A percentile compares a stretch with the other conserved stretches of the same genome.
Conservation (phyloP, 1,140 invertebrate species). For the Potamilus streckersoni region DNA sequence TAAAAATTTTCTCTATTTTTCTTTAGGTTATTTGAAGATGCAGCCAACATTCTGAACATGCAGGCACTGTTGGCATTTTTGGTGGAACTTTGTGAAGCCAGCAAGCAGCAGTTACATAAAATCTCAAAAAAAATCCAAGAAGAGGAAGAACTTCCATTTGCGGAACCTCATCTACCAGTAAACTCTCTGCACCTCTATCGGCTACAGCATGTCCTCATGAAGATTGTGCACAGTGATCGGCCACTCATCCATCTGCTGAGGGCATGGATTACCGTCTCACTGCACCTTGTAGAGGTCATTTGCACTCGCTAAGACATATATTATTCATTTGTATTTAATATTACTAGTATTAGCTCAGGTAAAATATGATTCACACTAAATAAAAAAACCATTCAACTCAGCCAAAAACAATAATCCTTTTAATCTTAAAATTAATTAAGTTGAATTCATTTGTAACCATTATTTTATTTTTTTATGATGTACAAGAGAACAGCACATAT, state of each 20-base stretch:
- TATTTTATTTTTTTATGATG: background rate
- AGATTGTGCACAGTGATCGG: constrained; percentile 85
- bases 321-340: background rate
- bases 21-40: constrained; percentile 76
- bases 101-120: constrained; percentile 77
- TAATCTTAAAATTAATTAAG: background rate
- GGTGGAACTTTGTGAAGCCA: constrained; percentile 82
- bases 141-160: constrained; percentile 27
- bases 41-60: constrained; percentile 87
- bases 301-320: background rate
- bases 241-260: constrained; percentile 91
- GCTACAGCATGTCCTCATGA: constrained; percentile 87
- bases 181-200: constrained; percentile 79
- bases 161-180: constrained; percentile 45
- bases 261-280: constrained; percentile 88
- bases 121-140: constrained; percentile 33
- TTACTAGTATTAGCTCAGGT: no score
- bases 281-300: constrained; percentile 89
- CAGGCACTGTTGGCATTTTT: constrained; percentile 86
- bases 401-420: background rate
- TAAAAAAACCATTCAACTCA: background rate
- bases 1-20: no score
- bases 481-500: constrained; percentile 73
- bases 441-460: background rate
- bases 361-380: no score